phyloP scores from a whole-genome alignment of 2,113 vertebrate genomes.

The Penelope pileata region DNA sequence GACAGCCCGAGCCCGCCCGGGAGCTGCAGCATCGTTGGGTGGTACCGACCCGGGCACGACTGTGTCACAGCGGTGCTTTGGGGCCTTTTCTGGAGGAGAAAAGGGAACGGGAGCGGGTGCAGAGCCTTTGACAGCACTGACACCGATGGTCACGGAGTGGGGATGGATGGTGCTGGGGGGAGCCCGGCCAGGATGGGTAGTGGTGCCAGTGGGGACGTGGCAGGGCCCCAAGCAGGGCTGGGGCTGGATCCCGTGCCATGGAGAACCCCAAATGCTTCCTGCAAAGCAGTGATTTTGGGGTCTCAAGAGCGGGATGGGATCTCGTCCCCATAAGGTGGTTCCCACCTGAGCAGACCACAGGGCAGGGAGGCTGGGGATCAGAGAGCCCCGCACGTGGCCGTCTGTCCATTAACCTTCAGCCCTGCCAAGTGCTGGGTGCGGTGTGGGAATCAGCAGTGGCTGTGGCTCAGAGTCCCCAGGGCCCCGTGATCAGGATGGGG shows the following conservation, averaged over 20 bases:
- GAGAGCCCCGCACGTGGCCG: fast-evolving
- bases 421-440: neutral
- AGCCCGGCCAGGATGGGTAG: fast-evolving
- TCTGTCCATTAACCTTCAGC: fast-evolving
- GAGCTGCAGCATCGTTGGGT: neutral
- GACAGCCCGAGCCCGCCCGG: neutral
- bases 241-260: neutral
- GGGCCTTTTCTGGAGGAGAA: neutral
- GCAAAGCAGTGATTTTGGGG: fast-evolving
- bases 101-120: neutral
- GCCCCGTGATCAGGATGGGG: too few species aligned
- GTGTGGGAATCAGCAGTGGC: fast-evolving
- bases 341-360: neutral
- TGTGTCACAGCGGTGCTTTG: neutral
- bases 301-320: neutral
- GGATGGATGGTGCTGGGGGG: fast-evolving
- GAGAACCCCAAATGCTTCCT: neutral
- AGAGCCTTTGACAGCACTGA: neutral
- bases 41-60: too few species aligned
- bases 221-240: neutral
- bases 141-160: fast-evolving
- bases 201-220: fast-evolving
- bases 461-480: neutral
- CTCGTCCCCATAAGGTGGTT: neutral
- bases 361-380: neutral